Conservation (phyloP, 1,140 invertebrate genomes). For the Procambarus clarkii region DNA sequence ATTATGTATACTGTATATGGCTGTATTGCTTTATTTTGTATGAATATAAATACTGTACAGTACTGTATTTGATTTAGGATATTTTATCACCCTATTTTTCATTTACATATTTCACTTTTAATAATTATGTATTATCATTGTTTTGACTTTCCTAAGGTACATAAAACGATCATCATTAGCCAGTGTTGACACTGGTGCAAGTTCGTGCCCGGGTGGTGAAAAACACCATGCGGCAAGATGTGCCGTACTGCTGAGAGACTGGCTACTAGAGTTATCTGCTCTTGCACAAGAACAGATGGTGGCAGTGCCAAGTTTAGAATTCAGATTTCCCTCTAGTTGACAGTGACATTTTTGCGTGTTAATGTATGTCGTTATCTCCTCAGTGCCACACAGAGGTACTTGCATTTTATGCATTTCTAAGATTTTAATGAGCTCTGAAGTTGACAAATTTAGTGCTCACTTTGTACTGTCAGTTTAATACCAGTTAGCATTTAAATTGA, state of each 20-base stretch:
- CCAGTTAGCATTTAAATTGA: background rate
- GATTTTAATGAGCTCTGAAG: background rate
- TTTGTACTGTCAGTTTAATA: background rate
- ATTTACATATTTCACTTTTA: background rate
- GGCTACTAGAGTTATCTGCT: conserved; percentile 94
- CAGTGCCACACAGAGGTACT: background rate
- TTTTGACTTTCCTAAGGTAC: conserved; percentile 33
- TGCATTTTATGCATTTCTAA: background rate
- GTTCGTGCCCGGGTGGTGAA: conserved; percentile 31
- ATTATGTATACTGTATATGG: too few relatives aligned
- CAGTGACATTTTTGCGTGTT: conserved; percentile 3
- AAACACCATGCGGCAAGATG: conserved; percentile 84
- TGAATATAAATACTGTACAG: too few relatives aligned
- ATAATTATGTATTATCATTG: background rate
- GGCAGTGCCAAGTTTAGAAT: conserved; percentile 39
- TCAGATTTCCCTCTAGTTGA: conserved; percentile 59
- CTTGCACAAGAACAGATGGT: conserved; percentile 89
- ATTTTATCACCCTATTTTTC: too few relatives aligned
- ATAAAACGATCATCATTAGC: conserved; percentile 35
- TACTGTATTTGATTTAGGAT: too few relatives aligned
- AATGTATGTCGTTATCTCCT: background rate
- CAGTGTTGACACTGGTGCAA: background rate
- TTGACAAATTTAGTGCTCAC: conserved; percentile 1
- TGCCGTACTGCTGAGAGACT: conserved; percentile 93
- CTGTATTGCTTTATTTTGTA: too few relatives aligned